phyloP scores from a whole-genome alignment of 2,888 invertebrate genomes.

The Amitus sp. region DNA sequence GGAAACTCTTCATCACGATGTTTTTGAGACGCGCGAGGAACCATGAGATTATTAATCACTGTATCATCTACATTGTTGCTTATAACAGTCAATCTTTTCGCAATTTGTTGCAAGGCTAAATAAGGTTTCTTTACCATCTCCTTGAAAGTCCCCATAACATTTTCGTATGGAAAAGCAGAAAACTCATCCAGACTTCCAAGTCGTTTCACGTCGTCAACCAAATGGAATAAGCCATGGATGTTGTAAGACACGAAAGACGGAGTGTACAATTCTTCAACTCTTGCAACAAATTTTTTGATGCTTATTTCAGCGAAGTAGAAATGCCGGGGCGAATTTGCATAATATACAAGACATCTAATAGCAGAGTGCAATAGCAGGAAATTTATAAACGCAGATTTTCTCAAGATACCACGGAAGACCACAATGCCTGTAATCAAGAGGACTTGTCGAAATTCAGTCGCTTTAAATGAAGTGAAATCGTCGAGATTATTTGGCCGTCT shows the following conservation, averaged over 20 bases:
- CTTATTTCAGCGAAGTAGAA: constrained; percentile 15
- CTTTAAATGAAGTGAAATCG: constrained; percentile 15
- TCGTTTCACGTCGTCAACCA: constrained; percentile 18
- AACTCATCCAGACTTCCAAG: constrained; percentile 22
- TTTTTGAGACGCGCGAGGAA: constrained; percentile 4
- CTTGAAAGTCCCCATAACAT: constrained; percentile 18
- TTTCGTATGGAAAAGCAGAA: constrained; percentile 25
- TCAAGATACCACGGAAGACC: constrained; percentile 6
- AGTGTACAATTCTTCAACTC: constrained; percentile 3
- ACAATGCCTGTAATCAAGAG: constrained; percentile 13
- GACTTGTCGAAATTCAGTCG: constrained; percentile 22
- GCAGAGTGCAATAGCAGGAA: constrained; percentile 13
- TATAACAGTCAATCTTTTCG: constrained; percentile 14
- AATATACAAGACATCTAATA: constrained; percentile 13
- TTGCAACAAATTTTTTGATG: constrained; percentile 10
- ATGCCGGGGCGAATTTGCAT: constrained; percentile 7
- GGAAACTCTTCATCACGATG: constrained; percentile 8
- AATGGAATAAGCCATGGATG: constrained; percentile 23
- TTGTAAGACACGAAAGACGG: constrained; percentile 25
- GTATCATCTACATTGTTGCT: neutral
- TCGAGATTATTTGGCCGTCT: constrained; percentile 4
- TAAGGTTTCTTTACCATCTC: constrained; percentile 18
- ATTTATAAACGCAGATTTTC: constrained; percentile 4
- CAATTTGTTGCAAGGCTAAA: constrained; percentile 17
- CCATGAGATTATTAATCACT: too few species aligned